These are phyloP conservation scores for Mormyrus iriodes DNA, from an alignment of 2,113 vertebrate genomes.

Conservation along the genomic window DNA sequence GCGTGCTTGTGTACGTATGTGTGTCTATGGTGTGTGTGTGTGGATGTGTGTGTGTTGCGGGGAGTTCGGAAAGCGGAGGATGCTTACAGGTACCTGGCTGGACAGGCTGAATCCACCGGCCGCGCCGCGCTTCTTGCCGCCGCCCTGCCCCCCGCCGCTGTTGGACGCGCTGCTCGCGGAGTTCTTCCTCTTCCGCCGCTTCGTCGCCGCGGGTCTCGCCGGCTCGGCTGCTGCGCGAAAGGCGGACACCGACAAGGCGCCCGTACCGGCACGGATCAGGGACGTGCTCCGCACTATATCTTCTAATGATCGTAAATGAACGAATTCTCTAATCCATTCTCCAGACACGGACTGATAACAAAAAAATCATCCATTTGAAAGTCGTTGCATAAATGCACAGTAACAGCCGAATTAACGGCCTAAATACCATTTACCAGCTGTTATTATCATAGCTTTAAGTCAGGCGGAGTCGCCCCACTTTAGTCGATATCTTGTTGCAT, in stretches of 20 bases:
- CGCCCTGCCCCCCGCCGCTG: slow-evolving; percentile 76
- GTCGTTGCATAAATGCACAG: slow-evolving; percentile 44
- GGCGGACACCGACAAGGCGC: not conserved
- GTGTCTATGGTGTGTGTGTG: slow-evolving; percentile 20
- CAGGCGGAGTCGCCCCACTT: not conserved
- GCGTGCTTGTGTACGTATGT: slow-evolving; percentile 15
- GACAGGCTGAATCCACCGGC: slow-evolving; percentile 91
- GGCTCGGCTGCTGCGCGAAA: slow-evolving; percentile 76
- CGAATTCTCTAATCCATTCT: too few relatives aligned
- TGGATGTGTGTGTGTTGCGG: slow-evolving; percentile 11
- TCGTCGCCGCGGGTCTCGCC: slow-evolving; percentile 90
- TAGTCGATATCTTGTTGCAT: not conserved
- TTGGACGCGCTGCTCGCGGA: slow-evolving; percentile 93
- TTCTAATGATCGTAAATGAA: slow-evolving; percentile 5
- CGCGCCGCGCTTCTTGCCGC: slow-evolving; percentile 90
- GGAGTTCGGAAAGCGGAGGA: slow-evolving; percentile 63
- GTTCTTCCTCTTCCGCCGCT: slow-evolving; percentile 98
- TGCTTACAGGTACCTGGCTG: slow-evolving; percentile 99
- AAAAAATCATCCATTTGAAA: slow-evolving; percentile 35
- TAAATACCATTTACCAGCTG: not conserved
- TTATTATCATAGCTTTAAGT: not conserved
- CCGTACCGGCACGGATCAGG: not conserved
- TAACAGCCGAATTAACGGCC: not conserved
- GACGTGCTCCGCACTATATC: slow-evolving; percentile 28
- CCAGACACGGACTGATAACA: slow-evolving; percentile 53